Evolutionary conservation across 2,888 invertebrate genomes (phyloP), one percentile per base, ranked within the genome.

Genomic region (Drosophila sordidula): DNA sequence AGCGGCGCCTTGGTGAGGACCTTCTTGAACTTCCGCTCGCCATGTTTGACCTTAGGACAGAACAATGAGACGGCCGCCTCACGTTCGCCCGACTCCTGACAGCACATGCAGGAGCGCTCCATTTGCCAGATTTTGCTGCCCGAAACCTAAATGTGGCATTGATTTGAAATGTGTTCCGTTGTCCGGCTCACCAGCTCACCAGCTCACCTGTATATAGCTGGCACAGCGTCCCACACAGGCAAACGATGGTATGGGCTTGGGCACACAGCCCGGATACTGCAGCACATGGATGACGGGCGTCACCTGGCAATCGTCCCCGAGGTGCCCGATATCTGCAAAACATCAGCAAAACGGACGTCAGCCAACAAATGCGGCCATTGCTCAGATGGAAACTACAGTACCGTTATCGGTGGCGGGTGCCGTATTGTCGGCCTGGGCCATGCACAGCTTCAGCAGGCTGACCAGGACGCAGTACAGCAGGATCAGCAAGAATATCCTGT

Each of bases 81-180:
- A 75, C 98, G 93, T 93, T 98, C 97, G 3, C 97, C 97, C 79
- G 97, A 97, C 91, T 98, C 98, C 92, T 98, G 98, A 90, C 98
- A 98, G 91, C 98, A 98, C 95, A 97, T 98, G 90, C 98, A 98
- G 0, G 97, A 97, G 29, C 98, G 94, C 92, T 98, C 98, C 96
- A 98, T 97, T 94, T 98, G 98, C 98, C 98, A 98, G 90, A 98
- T 96, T 94, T 98, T 98, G 83, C 97, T 97, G 6, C 97, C 97
- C 36, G 98, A 98, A 6, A 98, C 97, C 98, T 98, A 71, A 6
- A 51, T 34, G 55, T 47, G 11, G 6, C 55, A 34, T 9, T 3
- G 34, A 12, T 34, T 12, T 12, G 12, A 29, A 29, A 34, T 34
- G 3, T 34, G 11, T 12, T 4, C 34, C 34, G 34, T 34, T 9